These are phyloP conservation scores for Chlamydotis undulata DNA, from an alignment of 2,113 vertebrate species.

Conservation along the genomic window DNA sequence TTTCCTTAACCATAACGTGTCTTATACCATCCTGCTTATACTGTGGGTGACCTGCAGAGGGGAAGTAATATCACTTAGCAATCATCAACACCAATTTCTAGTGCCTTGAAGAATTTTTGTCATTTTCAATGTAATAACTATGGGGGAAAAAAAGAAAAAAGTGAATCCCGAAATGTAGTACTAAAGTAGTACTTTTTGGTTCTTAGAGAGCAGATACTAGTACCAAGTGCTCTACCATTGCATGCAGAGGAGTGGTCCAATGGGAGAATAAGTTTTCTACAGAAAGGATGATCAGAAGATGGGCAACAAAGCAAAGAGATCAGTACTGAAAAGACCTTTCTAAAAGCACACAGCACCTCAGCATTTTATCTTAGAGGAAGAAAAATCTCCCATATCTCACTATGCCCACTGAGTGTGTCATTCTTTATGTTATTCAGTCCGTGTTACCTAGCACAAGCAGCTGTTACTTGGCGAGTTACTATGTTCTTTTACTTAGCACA, in stretches of 20 bases:
- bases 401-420: no score
- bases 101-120: not conserved
- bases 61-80: not conserved
- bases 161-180: accelerated
- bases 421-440: not conserved
- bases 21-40: not conserved
- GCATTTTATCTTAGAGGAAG: not conserved
- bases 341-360: not conserved
- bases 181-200: not conserved
- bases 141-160: accelerated
- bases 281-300: not conserved
- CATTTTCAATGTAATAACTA: not conserved
- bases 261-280: not conserved
- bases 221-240: not conserved
- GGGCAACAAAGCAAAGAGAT: not conserved
- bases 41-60: not conserved
- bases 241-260: not conserved
- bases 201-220: not conserved
- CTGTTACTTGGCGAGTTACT: not conserved
- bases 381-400: not conserved
- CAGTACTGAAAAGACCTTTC: not conserved
- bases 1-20: not conserved
- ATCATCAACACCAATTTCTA: not conserved
- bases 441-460: not conserved
- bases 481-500: not conserved